Percentiles rank a stretch among this genome's conserved stretches.
These are phyloP conservation scores for Troides aeacus DNA, from an alignment of 2,888 invertebrate species.

Conservation along the genomic window DNA sequence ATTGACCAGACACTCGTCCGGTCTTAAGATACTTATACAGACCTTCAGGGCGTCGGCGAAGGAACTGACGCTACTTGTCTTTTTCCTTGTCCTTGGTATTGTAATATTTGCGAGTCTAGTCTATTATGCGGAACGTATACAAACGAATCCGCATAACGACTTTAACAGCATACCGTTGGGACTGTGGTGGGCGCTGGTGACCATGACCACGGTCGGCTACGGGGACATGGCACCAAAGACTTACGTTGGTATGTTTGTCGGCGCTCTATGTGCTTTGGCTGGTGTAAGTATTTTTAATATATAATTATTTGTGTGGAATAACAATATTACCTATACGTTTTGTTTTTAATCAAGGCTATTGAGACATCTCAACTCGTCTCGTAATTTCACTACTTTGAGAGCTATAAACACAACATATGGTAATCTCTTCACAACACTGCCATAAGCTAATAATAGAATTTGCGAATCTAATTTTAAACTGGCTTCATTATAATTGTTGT, in stretches of 20 bases:
- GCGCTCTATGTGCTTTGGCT: constrained; percentile 97
- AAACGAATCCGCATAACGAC: constrained; percentile 96
- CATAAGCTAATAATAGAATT: no score
- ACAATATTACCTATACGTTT: background rate
- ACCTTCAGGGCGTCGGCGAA: constrained; percentile 98
- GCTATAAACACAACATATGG: no score
- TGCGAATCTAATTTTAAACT: no score
- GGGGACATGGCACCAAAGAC: constrained; percentile 99
- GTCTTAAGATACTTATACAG: constrained; percentile 98
- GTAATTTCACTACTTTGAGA: no score
- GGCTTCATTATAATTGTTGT: no score
- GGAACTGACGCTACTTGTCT: constrained; percentile 96
- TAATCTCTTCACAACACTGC: no score
- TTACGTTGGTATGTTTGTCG: constrained; percentile 99
- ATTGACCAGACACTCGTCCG: constrained; percentile 97
- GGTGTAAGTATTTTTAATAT: constrained; percentile 85
- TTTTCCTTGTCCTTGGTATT: constrained; percentile 98
- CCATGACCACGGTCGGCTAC: constrained; percentile 99
- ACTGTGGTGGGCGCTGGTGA: constrained; percentile 99
- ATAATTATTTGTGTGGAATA: no score
- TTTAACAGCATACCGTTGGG: constrained; percentile 99
- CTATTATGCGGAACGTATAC: constrained; percentile 98
- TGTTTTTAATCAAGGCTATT: no score
- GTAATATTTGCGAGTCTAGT: constrained; percentile 99
- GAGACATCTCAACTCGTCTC: no score